Evolutionary conservation across 1,140 invertebrate genomes (phyloP), one percentile per base, ranked within the genome.

Genomic region (Teleopsis dalmanni): DNA sequence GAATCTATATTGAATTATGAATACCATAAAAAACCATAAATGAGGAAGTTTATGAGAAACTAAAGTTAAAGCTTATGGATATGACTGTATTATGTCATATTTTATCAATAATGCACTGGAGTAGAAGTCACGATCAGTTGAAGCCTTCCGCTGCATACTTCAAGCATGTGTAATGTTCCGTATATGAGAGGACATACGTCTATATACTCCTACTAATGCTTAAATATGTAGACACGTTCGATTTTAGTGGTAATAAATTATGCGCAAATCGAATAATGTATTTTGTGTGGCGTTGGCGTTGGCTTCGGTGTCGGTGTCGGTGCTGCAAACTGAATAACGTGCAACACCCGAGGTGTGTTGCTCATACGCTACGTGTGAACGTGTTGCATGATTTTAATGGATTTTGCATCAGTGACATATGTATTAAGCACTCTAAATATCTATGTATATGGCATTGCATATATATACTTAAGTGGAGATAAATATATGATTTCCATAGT

Each of bases 241-340:
- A 43, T 43, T 43, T 43, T 43, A 27, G 27, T 43, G 41, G 41
- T 27, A 43, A 43, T 43, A 43, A 43, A 43, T 43, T 43, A 43
- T 43, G 41, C 41, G 31, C 19, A 43, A 43, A 43, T 43, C 41
- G 41, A 43, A 43, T 43, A 43, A 43, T 43, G 41, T 43, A n/a
- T n/a, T n/a, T n/a, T n/a, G n/a, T n/a, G n/a, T n/a, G n/a, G 41
- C 41, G 27, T 43, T 29, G 27, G 26, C 41, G 31, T 29, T 29
- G n/a, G 23, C 7, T 29, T 25, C 18, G 40, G 14, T 23, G 40
- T 1, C 21, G 21, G 5, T 10, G 36, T 38, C 10, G 3, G 36
- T 19, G 36, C 40, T 22, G 41, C 31, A 43, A 43, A 43, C 41
- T 31, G 41, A 43, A 43, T 43, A 29, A 43, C 41, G 41, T 29